Base-by-base conservation (phyloP, 2,797 vertebrate species). In the Nothura maculosa region DNA sequence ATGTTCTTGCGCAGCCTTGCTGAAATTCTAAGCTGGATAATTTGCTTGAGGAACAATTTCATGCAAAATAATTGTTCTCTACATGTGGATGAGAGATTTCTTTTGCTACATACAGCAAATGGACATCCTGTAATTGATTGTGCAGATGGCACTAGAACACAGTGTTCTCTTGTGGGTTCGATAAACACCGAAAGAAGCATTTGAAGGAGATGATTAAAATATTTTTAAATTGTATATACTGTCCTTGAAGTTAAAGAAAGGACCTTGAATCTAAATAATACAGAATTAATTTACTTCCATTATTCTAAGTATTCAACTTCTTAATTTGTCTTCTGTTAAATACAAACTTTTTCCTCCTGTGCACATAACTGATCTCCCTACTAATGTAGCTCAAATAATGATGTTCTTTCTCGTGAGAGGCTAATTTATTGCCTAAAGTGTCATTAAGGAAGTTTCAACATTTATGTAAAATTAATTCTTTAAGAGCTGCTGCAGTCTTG, bases 271-370 rank as follows among this genome's bases (percentile, higher is more conserved):
- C 21, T 70, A 85, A 93, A 66, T 25, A 10, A 76, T 88, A 21
- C 28, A 15, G 32, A 68, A 68, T 82, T 81, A 43, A 76, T 87
- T 87, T 93, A 52, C 43, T 78, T 94, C 64, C 92, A 83, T 85
- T 80, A 74, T 80, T 87, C 40, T 63, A 78, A 92, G n/a, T 8
- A 14, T 22, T 87, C 18, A 62, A 0, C 17, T 94, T 76, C 34
- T 87, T 93, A 92, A 91, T 96, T 90, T 97, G 81, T 27, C 73
- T 63, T 87, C 45, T 96, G n/a, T 81, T 90, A 92, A 67, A 75
- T 79, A 94, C 90, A 89, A 96, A 83, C 66, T 83, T 83, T 78
- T 90, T 83, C 88, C n/a, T 95, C 6, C 63, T 85, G n/a, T 45
- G 67, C 28, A 38, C 20, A 60, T 52, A 86, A 79, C 70, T 38